Evolutionary conservation across 2,888 invertebrate genomes (phyloP), one percentile per base, ranked within the genome.

Genomic region (Leucozona laternaria): DNA sequence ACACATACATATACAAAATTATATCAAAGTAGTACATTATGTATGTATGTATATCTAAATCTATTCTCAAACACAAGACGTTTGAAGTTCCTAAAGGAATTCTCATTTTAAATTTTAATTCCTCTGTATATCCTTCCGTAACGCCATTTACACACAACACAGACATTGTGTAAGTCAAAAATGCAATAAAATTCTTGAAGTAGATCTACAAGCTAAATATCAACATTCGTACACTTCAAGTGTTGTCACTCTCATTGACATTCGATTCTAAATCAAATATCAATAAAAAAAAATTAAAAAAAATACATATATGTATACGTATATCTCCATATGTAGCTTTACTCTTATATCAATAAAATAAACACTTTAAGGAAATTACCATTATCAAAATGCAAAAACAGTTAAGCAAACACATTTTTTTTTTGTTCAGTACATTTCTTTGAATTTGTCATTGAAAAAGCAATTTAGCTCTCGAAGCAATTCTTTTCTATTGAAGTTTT

Each of bases 141-240:
- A 3, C 2, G 13, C 13, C 13, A 34, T 10, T 34, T 8, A 31
- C 31, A 7, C 31, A 31, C 31, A 31, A 31, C 8, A 37, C 40
- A 40, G 5, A 15, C 15, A 15, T 40, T 5, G 1, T 40, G 40
- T 13, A 5, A 2, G 37, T 37, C 37, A 53, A 55, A 53, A 55
- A 55, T n/a, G 53, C 53, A 55, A 55, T 55, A 55, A 53, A 55
- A 55, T 55, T 28, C 53, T 55, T 55, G 53, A 55, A 55, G 53
- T 25, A 53, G 11, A 1, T 4, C 4, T 37, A 40, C 2, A n/a
- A n/a, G 6, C 43, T n/a, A n/a, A 15, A 55, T 55, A n/a, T 28
- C 53, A 28, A 28, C 1, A 55, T n/a, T n/a, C n/a, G n/a, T 31
- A 31, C 31, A 31, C 28, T 55, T 55, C 53, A 55, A 55, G 53